Percentiles rank a stretch among this genome's conserved stretches.
Evolutionary conservation across 1,140 invertebrate genomes (phyloP).

Genomic region (Bombus terrestris): DNA sequence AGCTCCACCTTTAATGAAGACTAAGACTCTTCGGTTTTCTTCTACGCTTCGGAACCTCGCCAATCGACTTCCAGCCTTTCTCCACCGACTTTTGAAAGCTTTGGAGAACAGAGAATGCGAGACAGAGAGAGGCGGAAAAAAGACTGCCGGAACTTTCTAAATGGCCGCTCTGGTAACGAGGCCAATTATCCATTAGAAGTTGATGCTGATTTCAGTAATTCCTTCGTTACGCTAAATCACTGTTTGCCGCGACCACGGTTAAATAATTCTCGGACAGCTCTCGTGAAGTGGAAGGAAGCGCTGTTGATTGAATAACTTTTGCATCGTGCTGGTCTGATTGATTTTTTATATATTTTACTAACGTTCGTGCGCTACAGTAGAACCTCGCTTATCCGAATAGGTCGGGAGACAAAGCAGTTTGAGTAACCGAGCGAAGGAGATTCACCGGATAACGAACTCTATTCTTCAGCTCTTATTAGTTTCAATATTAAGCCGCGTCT

Average conservation of each 20-base stretch:
- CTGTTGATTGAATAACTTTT: background rate
- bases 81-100: background rate
- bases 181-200: conserved; percentile 43
- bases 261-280: background rate
- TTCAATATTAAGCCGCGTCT: too few relatives aligned
- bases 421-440: too few relatives aligned
- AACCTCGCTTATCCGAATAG: too few relatives aligned
- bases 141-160: background rate
- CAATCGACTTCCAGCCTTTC: background rate
- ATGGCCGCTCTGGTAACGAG: conserved; percentile 13
- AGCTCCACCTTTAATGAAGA: conserved; percentile 57
- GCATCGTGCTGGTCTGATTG: background rate
- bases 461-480: too few relatives aligned
- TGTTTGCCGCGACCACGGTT: background rate
- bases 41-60: conserved; percentile 7
- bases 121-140: background rate
- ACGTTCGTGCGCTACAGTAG: too few relatives aligned
- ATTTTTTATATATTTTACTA: too few relatives aligned
- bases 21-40: conserved; percentile 59
- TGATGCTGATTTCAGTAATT: conserved; percentile 47
- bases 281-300: too few relatives aligned
- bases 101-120: background rate
- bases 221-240: conserved; percentile 26
- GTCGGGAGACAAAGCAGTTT: too few relatives aligned
- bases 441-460: too few relatives aligned